Conservation (phyloP, 2,888 invertebrate genomes). For the Sarcophaga subvicina region DNA sequence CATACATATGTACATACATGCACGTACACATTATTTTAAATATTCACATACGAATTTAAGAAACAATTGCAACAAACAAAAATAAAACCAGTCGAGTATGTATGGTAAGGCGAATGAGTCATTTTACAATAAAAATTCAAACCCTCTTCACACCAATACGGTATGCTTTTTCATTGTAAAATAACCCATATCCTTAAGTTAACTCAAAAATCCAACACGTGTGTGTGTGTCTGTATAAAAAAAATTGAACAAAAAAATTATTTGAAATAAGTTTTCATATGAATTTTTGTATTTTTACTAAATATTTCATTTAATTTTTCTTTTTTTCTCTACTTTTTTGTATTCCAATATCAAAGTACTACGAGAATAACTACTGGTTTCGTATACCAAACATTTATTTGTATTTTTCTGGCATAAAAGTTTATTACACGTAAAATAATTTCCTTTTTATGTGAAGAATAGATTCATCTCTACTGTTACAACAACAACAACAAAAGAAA, state of each 20-base stretch:
- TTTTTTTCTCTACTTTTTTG: constrained; percentile 22
- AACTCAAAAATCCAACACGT: background rate
- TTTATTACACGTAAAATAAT: constrained; percentile 71
- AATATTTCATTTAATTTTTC: constrained; percentile 53
- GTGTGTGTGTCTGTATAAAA: background rate
- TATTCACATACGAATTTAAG: constrained; percentile 51
- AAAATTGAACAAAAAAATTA: background rate
- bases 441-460: constrained; percentile 57
- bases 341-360: constrained; percentile 7
- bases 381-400: constrained; percentile 39
- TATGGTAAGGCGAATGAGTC: too few relatives aligned
- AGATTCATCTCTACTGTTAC: constrained; percentile 58
- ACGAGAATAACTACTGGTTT: background rate
- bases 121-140: too few relatives aligned
- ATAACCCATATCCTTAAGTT: background rate
- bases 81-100: too few relatives aligned
- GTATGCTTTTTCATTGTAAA: too few relatives aligned
- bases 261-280: constrained; percentile 54
- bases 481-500: background rate
- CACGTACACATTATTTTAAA: constrained; percentile 1
- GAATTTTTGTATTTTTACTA: constrained; percentile 51
- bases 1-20: background rate
- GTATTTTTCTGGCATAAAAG: constrained; percentile 65
- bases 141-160: too few relatives aligned
- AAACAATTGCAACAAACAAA: constrained; percentile 60